Evolutionary conservation across 2,888 invertebrate species (phyloP).

Genomic region (Andrena trimmerana): DNA sequence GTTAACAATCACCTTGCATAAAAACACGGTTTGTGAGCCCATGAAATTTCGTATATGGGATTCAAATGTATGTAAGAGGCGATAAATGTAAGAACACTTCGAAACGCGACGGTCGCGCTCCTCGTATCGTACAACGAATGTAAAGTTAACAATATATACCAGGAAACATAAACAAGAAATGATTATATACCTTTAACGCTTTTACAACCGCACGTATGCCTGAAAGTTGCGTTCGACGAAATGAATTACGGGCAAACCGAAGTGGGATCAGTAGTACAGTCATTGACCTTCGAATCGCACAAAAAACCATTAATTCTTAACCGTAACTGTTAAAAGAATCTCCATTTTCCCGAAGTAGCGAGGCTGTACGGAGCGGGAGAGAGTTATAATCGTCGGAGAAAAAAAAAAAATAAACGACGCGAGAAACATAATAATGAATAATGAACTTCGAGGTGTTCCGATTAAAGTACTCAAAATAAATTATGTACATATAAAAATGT

Average conservation of each 20-base stretch:
- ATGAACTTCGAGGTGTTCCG: slow-evolving; percentile 68
- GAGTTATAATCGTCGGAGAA: slow-evolving; percentile 51
- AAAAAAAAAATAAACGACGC: slow-evolving; percentile 40
- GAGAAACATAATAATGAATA: slow-evolving; percentile 62
- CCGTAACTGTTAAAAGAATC: slow-evolving; percentile 21
- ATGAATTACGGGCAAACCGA: background rate
- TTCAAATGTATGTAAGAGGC: background rate
- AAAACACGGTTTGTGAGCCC: background rate
- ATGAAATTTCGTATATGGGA: background rate
- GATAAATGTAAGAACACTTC: slow-evolving; percentile 16
- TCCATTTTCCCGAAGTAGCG: slow-evolving; percentile 50
- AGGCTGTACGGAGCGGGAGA: slow-evolving; percentile 61
- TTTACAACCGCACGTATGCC: slow-evolving; percentile 10
- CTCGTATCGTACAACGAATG: slow-evolving; percentile 62
- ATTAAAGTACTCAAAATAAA: slow-evolving; percentile 70
- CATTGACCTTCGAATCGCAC: slow-evolving; percentile 61
- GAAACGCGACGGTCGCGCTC: slow-evolving; percentile 24
- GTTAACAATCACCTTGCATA: background rate
- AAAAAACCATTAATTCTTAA: slow-evolving; percentile 31
- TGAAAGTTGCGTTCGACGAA: background rate
- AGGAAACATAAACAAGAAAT: slow-evolving; percentile 42
- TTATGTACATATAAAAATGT: slow-evolving; percentile 61
- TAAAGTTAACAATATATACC: slow-evolving; percentile 50
- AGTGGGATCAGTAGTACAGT: slow-evolving; percentile 44
- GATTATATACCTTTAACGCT: slow-evolving; percentile 11